Conservation (phyloP, 2,113 vertebrate species). For the Trichomycterus rosablanca region DNA sequence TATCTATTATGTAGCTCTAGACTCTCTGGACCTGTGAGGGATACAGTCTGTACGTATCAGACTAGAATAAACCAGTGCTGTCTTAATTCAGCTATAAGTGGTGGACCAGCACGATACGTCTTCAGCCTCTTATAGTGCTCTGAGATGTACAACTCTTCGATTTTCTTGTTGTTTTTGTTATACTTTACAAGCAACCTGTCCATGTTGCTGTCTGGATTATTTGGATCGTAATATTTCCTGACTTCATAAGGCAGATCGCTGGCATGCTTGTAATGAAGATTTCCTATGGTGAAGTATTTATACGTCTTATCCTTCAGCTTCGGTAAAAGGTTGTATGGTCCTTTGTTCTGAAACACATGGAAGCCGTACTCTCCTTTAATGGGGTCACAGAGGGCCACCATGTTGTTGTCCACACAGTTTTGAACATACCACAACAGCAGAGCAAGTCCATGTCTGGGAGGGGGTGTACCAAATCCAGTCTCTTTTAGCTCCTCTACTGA, state of each 20-base stretch:
- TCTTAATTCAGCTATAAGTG: constrained; percentile 46
- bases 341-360: constrained; percentile 49
- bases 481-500: constrained; percentile 50
- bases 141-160: constrained; percentile 55
- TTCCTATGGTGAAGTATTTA: constrained; percentile 57
- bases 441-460: constrained; percentile 57
- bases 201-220: constrained; percentile 53
- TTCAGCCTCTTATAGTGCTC: constrained; percentile 52
- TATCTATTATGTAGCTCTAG: too few species aligned
- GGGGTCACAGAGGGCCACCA: constrained; percentile 57
- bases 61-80: too few species aligned
- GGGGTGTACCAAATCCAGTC: constrained; percentile 56
- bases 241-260: constrained; percentile 52
- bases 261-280: constrained; percentile 50
- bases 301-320: constrained; percentile 44
- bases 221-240: constrained; percentile 51
- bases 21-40: too few species aligned
- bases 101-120: constrained; percentile 51
- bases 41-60: too few species aligned
- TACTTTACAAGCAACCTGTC: constrained; percentile 63
- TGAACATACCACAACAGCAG: constrained; percentile 59
- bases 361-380: constrained; percentile 50
- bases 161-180: constrained; percentile 52
- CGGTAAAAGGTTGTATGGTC: constrained; percentile 47
- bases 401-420: constrained; percentile 62